These are phyloP conservation scores for Saccostrea cuccullata DNA, from an alignment of 1,140 invertebrate genomes.

Conservation along the genomic window DNA sequence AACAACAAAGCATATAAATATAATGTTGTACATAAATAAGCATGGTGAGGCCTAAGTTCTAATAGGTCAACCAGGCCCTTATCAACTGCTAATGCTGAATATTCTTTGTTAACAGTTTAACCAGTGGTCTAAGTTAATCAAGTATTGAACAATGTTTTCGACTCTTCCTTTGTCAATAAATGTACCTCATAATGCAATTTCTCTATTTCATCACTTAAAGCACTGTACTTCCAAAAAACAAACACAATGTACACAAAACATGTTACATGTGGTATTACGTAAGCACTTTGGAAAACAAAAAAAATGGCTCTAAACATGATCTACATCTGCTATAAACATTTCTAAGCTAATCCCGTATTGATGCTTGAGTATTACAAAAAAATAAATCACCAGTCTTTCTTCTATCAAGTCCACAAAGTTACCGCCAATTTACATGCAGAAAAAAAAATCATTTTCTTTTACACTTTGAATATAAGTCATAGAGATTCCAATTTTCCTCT, in stretches of 20 bases:
- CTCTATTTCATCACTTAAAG: not conserved
- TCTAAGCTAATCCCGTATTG: slow-evolving; percentile 22
- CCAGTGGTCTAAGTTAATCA: not conserved
- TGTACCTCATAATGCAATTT: no score
- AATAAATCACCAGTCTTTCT: not conserved
- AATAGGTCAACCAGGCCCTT: not conserved
- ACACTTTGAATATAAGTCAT: no score
- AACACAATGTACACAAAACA: not conserved
- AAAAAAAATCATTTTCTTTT: not conserved
- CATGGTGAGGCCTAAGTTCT: not conserved
- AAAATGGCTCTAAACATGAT: not conserved
- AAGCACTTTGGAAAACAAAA: not conserved
- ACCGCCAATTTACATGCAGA: not conserved
- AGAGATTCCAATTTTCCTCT: no score
- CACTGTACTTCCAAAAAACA: not conserved
- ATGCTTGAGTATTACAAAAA: slow-evolving; percentile 8
- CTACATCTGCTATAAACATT: not conserved
- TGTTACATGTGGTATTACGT: not conserved
- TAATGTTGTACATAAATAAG: slow-evolving; percentile 13
- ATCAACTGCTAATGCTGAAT: not conserved
- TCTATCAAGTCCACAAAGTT: not conserved
- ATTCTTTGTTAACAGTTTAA: not conserved
- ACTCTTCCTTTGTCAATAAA: no score
- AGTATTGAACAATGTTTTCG: not conserved
- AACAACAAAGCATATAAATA: slow-evolving; percentile 35